phyloP scores from a whole-genome alignment of 2,888 invertebrate genomes.

The Syritta pipiens region DNA sequence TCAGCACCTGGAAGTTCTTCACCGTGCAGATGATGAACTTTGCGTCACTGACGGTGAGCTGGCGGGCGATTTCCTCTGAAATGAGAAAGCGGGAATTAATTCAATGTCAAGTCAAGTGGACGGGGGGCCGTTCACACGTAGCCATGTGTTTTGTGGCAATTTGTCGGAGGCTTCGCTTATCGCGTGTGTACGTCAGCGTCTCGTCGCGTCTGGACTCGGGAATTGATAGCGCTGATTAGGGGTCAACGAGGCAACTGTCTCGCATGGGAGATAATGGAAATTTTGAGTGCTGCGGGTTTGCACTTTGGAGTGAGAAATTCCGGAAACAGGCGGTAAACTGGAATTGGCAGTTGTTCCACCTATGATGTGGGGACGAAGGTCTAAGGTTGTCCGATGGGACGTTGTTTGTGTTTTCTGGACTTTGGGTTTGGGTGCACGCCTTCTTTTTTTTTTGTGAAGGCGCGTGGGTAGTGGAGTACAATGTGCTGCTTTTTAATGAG shows the following conservation, averaged over 20 bases:
- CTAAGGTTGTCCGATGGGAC: too few species aligned
- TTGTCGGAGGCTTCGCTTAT: conserved; percentile 12
- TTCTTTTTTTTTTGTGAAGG: too few species aligned
- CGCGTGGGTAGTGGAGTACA: too few species aligned
- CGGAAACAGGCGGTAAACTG: background rate
- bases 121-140: background rate
- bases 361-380: too few species aligned
- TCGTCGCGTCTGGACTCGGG: background rate
- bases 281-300: too few species aligned
- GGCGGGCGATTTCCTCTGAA: conserved; percentile 86
- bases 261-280: background rate
- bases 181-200: background rate
- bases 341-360: too few species aligned
- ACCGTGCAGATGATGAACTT: conserved; percentile 83
- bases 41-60: conserved; percentile 82
- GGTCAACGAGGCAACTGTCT: background rate
- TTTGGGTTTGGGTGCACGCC: too few species aligned
- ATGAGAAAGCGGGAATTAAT: conserved; percentile 68
- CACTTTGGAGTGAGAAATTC: conserved; percentile 9
- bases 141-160: background rate
- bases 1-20: conserved; percentile 80
- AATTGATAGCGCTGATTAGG: conserved; percentile 8
- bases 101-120: background rate
- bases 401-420: too few species aligned
- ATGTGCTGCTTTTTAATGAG: too few species aligned